phyloP scores from a whole-genome alignment of 2,797 vertebrate species.

The Megaceryle alcyon region DNA sequence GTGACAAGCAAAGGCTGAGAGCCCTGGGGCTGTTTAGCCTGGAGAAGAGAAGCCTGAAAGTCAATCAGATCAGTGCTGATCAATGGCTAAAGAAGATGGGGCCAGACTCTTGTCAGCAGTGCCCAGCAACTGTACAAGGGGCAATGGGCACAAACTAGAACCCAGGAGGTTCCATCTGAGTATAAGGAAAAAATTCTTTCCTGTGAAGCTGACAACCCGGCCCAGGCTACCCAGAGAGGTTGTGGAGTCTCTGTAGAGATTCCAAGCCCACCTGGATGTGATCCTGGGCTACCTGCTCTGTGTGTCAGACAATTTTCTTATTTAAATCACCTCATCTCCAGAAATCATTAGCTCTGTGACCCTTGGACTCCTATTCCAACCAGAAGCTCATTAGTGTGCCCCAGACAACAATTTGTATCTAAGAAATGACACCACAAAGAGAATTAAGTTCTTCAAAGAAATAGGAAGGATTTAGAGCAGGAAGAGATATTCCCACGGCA shows the following conservation, averaged over 20 bases:
- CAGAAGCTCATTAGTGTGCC: not conserved
- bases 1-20: no score
- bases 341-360: not conserved
- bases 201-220: not conserved
- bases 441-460: not conserved
- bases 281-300: not conserved
- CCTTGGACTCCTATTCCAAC: not conserved
- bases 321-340: not conserved
- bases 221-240: not conserved
- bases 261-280: not conserved
- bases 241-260: not conserved
- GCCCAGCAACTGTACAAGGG: not conserved
- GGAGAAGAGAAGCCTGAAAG: no score
- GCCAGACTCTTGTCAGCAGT: not conserved
- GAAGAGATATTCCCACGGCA: not conserved
- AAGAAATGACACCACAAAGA: not conserved
- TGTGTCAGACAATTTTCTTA: not conserved
- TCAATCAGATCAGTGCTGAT: no score
- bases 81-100: not conserved
- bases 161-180: not conserved
- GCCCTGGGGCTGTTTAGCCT: no score
- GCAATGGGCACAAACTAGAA: not conserved
- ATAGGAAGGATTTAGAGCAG: not conserved
- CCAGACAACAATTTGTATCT: not conserved
- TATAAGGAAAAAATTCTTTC: not conserved